These are phyloP conservation scores for Alces alces DNA, from an alignment of 2,113 vertebrate species.

Conservation along the genomic window DNA sequence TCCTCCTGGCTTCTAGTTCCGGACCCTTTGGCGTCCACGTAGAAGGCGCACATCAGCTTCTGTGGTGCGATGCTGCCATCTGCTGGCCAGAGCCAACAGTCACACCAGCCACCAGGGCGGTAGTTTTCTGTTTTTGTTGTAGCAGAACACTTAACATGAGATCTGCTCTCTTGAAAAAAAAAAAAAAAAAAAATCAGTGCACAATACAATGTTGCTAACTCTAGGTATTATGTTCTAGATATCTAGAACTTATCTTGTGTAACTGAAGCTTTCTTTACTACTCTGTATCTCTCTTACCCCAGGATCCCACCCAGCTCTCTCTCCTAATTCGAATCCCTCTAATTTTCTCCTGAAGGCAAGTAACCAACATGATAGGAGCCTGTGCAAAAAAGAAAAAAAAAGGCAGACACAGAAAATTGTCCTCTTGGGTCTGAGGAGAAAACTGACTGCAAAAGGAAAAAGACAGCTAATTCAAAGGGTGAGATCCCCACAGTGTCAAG, in stretches of 20 bases:
- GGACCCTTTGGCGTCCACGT: fast-evolving
- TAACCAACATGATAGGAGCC: background rate
- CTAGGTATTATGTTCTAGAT: background rate
- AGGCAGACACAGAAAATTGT: background rate
- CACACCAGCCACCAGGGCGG: background rate
- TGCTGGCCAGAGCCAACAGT: background rate
- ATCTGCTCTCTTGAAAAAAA: background rate
- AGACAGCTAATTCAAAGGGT: background rate
- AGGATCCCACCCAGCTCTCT: too few species aligned
- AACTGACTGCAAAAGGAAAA: background rate
- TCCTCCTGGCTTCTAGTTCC: background rate
- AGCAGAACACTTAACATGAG: background rate
- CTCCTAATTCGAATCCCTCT: background rate
- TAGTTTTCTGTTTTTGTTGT: background rate
- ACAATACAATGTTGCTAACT: background rate
- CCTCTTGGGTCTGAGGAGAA: background rate
- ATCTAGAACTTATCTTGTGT: background rate
- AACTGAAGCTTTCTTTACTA: background rate
- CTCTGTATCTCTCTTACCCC: background rate
- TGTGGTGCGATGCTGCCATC: conserved; percentile 16
- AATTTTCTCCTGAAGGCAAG: background rate
- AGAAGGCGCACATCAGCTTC: fast-evolving
- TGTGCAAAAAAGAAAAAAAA: background rate
- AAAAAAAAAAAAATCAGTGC: background rate
- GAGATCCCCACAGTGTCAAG: background rate